Evolutionary conservation across 2,888 invertebrate genomes (phyloP), one percentile per base, ranked within the genome.

Genomic region (Caenorhabditis virilis): DNA sequence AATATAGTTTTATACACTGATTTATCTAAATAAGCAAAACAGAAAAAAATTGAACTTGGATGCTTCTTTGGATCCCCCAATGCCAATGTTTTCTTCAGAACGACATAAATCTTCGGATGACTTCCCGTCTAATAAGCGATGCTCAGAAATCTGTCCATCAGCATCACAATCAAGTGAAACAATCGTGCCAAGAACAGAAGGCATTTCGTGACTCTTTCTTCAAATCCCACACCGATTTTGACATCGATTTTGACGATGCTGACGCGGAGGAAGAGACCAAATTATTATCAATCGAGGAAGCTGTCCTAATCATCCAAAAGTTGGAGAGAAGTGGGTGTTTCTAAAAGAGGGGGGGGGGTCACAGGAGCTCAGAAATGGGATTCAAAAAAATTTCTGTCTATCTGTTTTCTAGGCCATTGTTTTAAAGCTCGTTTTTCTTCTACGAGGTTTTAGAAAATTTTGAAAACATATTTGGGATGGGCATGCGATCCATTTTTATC

Each of bases 261-360:
- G 64, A 64, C 22, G 54, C 35, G 45, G 62, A 51, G 1, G 54
- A 62, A n/a, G 64, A 70, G 16, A 52, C 62, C 6, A 55, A 65
- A 18, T 26, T 74, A 16, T 49, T 77, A 41, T 68, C 66, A 11
- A 53, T 77, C n/a, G 77, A 77, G 30, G 75, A 77, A n/a, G 76
- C 76, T 1, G 61, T 73, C 25, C 25, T 72, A 27, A 69, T 77
- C n/a, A 70, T 77, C 27, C 77, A 77, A 30, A 72, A 72, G 23
- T 56, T 74, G 33, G 77, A 77, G 52, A 63, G 77, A 64, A 77
- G 77, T 77, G 15, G 18, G 54, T n/a, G n/a, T n/a, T n/a, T n/a
- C n/a, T n/a, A n/a, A n/a, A n/a, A n/a, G n/a, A n/a, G n/a, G n/a
- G n/a, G n/a, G n/a, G n/a, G n/a, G n/a, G n/a, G n/a, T n/a, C n/a